Base-by-base conservation (phyloP, 1,140 invertebrate species). In the Drosophila persimilis region DNA sequence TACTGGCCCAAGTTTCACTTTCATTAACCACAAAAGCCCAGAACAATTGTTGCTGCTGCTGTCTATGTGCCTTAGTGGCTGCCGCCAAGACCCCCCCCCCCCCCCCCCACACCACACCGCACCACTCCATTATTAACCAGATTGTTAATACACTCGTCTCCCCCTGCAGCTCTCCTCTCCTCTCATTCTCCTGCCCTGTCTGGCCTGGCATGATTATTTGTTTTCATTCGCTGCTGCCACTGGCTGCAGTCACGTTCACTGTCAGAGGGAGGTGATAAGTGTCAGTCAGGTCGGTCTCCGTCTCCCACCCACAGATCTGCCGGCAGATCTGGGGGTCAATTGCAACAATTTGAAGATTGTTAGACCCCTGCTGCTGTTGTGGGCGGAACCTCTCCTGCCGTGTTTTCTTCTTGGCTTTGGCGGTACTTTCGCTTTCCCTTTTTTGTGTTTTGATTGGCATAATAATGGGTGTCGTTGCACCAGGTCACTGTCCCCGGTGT, bases 401-500 rank as follows among this genome's bases (percentile, higher is more conserved):
- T 53, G 59, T 72, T 77, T 72, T 77, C 64, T 78, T 71, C 56
- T 84, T 63, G 60, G 45, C 61, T 60, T 56, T 24, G 53, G 17
- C 43, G 52, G 53, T 76, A 78, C 76, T 88, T 88, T 88, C 84
- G 72, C 84, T 88, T 88, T 88, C 84, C 78, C 78, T 73, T 78
- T 77, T 73, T 71, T 61, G 17, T 57, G 51, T 63, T 74, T 77
- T 79, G 55, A 78, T 72, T 70, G 78, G 73, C 77, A 73, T 61
- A 69, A 71, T 80, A 73, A 70, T 24, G 60, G 70, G 39, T 61
- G 39, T 61, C 55, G 45, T 66, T 20, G 2, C 20, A 20, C 20
- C 20, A 20, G 20, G 20, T 20, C 20, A 20, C 20, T 20, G 20
- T 20, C 92, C 1, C 95, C 95, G 2, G 95, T 95, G 69, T 94